Evolutionary conservation across 30 jellyfish, hydroid and myxozoan genomes (phyloP), one percentile per base, ranked within the genome.

Genomic region (Cassiopea xamachana): DNA sequence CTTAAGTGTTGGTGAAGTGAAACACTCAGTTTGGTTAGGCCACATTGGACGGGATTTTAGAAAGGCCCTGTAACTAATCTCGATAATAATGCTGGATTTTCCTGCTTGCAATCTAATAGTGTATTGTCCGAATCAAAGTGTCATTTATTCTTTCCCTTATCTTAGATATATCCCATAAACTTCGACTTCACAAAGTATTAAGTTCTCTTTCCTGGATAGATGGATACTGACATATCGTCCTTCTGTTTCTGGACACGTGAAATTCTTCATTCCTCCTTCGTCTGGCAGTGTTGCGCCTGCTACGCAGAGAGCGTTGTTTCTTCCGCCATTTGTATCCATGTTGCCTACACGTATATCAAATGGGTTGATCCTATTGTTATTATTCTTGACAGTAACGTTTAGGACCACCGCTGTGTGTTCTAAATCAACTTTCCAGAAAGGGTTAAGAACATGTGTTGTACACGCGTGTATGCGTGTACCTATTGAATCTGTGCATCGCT

Each of bases 181-280:
- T 16, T 71, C 80, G n/a, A 71, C 80, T 39, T 71, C 80, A 43
- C 80, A 71, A 1, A 71, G 50, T 0, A 1, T 2, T 55, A 71
- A 55, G 47, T 71, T 9, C 51, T 71, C 58, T 5, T 1, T 17
- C 15, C 80, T 71, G 1, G 7, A 9, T 10, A 71, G 15, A 71
- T 71, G 50, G 55, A 71, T 43, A 71, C 80, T 71, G 51, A 71
- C 80, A 43, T 71, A 71, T n/a, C 16, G 50, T 16, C 80, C 80
- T 27, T 12, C 80, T 18, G 80, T 16, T 15, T 71, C 80, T 2
- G 80, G 80, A 71, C 80, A 71, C 0, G 80, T 71, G 39, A 71
- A 71, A 19, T 71, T 71, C 80, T 71, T 71, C 55, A 16, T 71
- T 71, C 27, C 80, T 71, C 80, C 80, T 8, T 71, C 58, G 6